Evolutionary conservation across 2,797 vertebrate genomes (phyloP).

Genomic region (Phylloscopus collybita): DNA sequence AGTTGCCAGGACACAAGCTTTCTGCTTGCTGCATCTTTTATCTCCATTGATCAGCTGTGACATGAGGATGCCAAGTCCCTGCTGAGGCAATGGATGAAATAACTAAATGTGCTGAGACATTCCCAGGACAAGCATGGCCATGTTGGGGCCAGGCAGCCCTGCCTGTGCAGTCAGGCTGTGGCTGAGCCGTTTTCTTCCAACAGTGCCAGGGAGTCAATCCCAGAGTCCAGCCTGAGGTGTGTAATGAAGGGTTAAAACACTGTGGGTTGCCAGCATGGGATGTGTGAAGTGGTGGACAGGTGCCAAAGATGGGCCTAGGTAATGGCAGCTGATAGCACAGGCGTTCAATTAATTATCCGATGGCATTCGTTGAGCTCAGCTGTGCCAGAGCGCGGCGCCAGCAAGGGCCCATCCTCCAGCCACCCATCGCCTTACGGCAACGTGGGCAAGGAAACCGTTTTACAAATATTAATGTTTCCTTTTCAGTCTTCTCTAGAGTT

Average conservation of each 20-base stretch:
- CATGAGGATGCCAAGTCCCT: not conserved
- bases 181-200: not conserved
- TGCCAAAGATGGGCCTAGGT: conserved; percentile 63
- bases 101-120: not conserved
- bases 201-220: not conserved
- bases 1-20: not conserved
- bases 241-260: conserved; percentile 48
- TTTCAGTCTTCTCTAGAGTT: not conserved
- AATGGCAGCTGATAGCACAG: conserved; percentile 66
- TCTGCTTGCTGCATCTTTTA: not conserved
- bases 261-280: conserved; percentile 46
- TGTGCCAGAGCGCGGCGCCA: not conserved
- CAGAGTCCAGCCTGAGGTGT: not conserved
- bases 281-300: conserved; percentile 50
- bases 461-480: not conserved
- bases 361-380: conserved; percentile 67
- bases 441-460: not conserved
- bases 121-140: not conserved
- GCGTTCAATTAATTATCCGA: conserved; percentile 62
- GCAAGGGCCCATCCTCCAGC: conserved; percentile 40
- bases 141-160: not conserved
- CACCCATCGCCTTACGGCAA: not conserved
- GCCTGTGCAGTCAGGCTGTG: not conserved
- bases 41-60: not conserved
- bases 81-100: not conserved